Evolutionary conservation across 2,797 vertebrate species (phyloP), one percentile per base, ranked within the genome.

Genomic region (Leuciscus waleckii): DNA sequence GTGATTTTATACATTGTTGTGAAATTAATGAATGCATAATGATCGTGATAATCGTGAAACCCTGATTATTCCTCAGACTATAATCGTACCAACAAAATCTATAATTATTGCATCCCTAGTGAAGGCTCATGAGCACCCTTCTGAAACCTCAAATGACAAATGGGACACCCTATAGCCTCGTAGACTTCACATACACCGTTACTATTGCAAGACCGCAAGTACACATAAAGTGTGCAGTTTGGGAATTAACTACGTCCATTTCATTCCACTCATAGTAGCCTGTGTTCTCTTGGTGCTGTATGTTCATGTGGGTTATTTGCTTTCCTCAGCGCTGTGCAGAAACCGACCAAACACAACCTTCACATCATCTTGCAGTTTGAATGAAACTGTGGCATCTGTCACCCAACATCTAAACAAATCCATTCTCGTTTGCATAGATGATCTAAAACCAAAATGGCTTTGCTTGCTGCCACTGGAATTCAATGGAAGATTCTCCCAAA

Each of bases 321-420:
- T 49, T 71, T 84, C 71, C 51, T 79, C 67, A 49, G 7, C 1
- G 4, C 49, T 71, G 37, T 79, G 83, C n/a, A 32, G 39, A 79
- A 56, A 61, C 65, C 54, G 29, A 49, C 10, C 79, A 54, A 68
- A 35, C 4, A 77, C 49, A 65, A 61, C 49, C 49, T 68, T 11
- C n/a, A 16, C 37, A 68, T 49, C 58, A 39, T 82, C 56, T 65
- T 83, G 41, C 37, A 49, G 75, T 43, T 61, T 73, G 13, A 63
- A 63, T 79, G 26, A 10, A 79, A 63, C 51, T 61, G 76, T 79
- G 54, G 67, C 56, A 70, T 85, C 41, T 77, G n/a, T 71, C 83
- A 79, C 67, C 76, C 65, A 79, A 85, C 83, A 73, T 79, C 54
- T 65, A 71, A 85, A 85, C 68, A 37, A 78, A 84, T 70, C 32